Percentiles rank a stretch among this genome's conserved stretches.
Evolutionary conservation across 2,888 invertebrate genomes (phyloP).

Genomic region (Catocala fraxini): DNA sequence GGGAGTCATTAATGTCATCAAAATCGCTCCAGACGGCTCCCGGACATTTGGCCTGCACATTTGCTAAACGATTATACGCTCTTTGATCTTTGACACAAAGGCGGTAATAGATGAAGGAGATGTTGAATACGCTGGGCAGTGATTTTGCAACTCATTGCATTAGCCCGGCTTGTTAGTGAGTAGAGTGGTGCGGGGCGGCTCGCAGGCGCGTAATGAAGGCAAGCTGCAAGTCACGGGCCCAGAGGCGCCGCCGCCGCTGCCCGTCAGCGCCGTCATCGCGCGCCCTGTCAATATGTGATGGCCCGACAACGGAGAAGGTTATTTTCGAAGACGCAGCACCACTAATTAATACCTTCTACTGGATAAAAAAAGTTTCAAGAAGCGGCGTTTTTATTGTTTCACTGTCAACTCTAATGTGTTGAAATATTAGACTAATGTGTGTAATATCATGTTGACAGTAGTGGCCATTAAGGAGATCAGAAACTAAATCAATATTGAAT

Average conservation of each 20-base stretch:
- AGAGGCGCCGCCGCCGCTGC: constrained; percentile 73
- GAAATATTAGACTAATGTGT: constrained; percentile 56
- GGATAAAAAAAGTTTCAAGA: constrained; percentile 73
- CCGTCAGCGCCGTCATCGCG: constrained; percentile 77
- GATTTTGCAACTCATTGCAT: constrained; percentile 86
- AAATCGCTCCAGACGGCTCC: constrained; percentile 77
- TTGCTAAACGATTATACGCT: constrained; percentile 53
- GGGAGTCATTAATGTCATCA: constrained; percentile 84
- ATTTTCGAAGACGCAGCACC: constrained; percentile 81
- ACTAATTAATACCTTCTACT: constrained; percentile 83
- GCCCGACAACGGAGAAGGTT: constrained; percentile 82
- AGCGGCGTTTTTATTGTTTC: constrained; percentile 77
- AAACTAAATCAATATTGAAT: constrained; percentile 50
- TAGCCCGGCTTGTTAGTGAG: constrained; percentile 85
- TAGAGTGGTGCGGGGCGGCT: constrained; percentile 58
- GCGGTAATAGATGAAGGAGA: constrained; percentile 52
- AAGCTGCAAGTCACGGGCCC: constrained; percentile 82
- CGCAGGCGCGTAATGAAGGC: constrained; percentile 78
- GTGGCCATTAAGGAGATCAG: constrained; percentile 32
- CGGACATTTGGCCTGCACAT: constrained; percentile 56
- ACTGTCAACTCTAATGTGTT: constrained; percentile 69
- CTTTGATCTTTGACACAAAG: constrained; percentile 51
- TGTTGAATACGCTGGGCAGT: constrained; percentile 50
- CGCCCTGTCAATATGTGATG: constrained; percentile 81
- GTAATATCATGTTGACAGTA: constrained; percentile 46